Evolutionary conservation across 1,140 invertebrate genomes (phyloP).

Genomic region (Drosophila serrata): DNA sequence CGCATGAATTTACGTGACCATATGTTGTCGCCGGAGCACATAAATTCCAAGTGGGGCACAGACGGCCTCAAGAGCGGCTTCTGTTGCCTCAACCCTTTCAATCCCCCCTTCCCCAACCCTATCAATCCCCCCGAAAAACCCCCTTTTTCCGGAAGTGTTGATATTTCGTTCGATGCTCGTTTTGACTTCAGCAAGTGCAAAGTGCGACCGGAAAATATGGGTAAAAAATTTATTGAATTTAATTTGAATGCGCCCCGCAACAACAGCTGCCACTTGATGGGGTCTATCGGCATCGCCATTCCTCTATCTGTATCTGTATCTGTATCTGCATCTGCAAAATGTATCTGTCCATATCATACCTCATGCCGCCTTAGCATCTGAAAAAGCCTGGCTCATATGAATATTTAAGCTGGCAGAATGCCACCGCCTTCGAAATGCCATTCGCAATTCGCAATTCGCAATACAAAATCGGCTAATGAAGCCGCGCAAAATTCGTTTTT

Average conservation of each 20-base stretch:
- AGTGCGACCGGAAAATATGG: slow-evolving; percentile 42
- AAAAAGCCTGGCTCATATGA: slow-evolving; percentile 68
- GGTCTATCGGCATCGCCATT: slow-evolving; percentile 15
- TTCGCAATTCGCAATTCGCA: slow-evolving; percentile 12
- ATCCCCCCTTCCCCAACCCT: neutral
- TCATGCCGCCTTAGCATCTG: slow-evolving; percentile 25
- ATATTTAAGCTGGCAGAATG: slow-evolving; percentile 71
- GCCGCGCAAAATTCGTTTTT: slow-evolving; percentile 81
- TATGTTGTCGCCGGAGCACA: slow-evolving; percentile 81
- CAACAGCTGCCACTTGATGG: slow-evolving; percentile 68
- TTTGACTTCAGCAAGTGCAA: slow-evolving; percentile 63
- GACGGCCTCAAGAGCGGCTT: slow-evolving; percentile 63
- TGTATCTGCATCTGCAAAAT: slow-evolving; percentile 17
- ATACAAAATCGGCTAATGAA: slow-evolving; percentile 64
- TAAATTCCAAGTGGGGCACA: slow-evolving; percentile 79
- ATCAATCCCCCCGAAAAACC: slow-evolving; percentile 26
- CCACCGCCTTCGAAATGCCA: slow-evolving; percentile 35
- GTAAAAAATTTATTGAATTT: slow-evolving; percentile 81
- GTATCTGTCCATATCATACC: slow-evolving; percentile 56
- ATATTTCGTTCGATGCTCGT: slow-evolving; percentile 60
- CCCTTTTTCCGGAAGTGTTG: slow-evolving; percentile 55
- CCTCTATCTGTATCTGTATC: slow-evolving; percentile 7
- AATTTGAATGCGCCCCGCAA: slow-evolving; percentile 77
- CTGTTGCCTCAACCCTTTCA: slow-evolving; percentile 33
- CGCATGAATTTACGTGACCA: slow-evolving; percentile 84